Percentiles rank a stretch among this genome's conserved stretches.
These are phyloP conservation scores for Pyrocoelia pectoralis DNA, from an alignment of 2,888 invertebrate genomes.

Conservation along the genomic window DNA sequence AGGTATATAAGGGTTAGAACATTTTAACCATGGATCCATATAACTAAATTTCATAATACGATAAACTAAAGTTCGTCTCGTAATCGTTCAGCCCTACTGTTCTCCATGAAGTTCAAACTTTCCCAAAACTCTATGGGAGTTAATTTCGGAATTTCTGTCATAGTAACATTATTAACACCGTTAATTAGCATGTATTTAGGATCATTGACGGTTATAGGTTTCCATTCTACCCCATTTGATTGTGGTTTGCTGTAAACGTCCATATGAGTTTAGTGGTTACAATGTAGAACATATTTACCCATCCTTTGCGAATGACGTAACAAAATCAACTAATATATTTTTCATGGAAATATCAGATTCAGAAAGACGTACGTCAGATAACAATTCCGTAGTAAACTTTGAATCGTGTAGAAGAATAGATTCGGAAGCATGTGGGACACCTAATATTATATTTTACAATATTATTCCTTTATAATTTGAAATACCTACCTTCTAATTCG, in stretches of 20 bases:
- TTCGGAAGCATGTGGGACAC: slow-evolving; percentile 16
- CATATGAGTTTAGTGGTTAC: background rate
- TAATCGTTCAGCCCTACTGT: background rate
- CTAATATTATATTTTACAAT: background rate
- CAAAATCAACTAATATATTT: slow-evolving; percentile 17
- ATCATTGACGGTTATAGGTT: background rate
- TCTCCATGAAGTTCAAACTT: background rate
- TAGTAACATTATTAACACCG: background rate
- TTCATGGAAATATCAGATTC: slow-evolving; percentile 13
- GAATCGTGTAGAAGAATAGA: slow-evolving; percentile 1
- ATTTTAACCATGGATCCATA: too few species aligned
- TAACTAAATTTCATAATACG: too few species aligned
- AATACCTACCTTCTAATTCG: background rate
- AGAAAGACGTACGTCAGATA: background rate
- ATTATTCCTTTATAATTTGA: too few species aligned
- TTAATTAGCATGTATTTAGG: background rate
- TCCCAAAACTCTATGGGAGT: background rate
- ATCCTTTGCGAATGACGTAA: background rate
- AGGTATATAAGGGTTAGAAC: too few species aligned
- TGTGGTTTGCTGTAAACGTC: background rate
- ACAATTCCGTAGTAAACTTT: too few species aligned
- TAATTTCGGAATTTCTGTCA: background rate
- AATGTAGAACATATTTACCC: background rate
- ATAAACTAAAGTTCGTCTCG: background rate
- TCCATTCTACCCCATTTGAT: background rate